Conservation (phyloP, 37 sponge, comb jelly and placozoan genomes). For the Lycopodina hypogea region DNA sequence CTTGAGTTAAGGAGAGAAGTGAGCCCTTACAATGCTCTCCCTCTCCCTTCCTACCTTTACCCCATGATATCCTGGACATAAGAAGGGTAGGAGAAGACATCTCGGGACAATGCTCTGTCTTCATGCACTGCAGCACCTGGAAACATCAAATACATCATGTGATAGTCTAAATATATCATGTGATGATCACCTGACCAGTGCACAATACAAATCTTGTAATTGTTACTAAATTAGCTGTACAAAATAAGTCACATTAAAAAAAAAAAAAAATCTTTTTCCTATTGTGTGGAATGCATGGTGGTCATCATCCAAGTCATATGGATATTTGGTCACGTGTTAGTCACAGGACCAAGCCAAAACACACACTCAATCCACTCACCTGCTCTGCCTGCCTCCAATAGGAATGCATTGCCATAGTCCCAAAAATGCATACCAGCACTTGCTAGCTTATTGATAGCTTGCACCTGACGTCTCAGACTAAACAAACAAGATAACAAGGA, state of each 20-base stretch:
- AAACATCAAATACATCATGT: background rate
- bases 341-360: background rate
- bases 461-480: constrained; percentile 85
- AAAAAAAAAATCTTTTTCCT: too few species aligned
- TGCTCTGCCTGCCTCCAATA: constrained; percentile 85
- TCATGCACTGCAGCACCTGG: constrained; percentile 74
- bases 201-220: too few species aligned
- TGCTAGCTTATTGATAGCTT: constrained; percentile 87
- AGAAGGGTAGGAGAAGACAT: constrained; percentile 82
- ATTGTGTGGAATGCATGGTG: too few species aligned
- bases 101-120: constrained; percentile 31
- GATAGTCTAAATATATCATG: background rate
- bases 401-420: constrained; percentile 99
- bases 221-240: too few species aligned
- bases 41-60: constrained; percentile 11
- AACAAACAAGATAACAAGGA: background rate
- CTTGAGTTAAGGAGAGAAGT: too few species aligned
- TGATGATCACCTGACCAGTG: background rate
- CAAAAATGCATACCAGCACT: constrained; percentile 88
- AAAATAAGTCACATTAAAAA: too few species aligned
- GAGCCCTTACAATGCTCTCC: too few species aligned
- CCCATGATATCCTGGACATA: constrained; percentile 98
- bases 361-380: constrained; percentile 21
- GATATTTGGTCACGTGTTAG: background rate
- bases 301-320: too few species aligned